Evolutionary conservation across 2,888 invertebrate species (phyloP).

Genomic region (Dasypogon diadema): DNA sequence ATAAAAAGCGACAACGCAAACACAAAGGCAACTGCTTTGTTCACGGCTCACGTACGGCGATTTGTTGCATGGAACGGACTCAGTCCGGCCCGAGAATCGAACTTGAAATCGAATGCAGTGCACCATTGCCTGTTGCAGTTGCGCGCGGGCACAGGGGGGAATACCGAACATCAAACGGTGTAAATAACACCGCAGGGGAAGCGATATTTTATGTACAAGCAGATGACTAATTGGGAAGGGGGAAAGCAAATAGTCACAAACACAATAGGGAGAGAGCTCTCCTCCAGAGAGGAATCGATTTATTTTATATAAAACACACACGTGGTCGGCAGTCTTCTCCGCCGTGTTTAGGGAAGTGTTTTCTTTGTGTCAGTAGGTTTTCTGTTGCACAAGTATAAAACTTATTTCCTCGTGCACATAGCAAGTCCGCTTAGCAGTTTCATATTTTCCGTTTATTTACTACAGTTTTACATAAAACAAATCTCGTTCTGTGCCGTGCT

Average conservation of each 20-base stretch:
- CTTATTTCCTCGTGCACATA: slow-evolving; percentile 10
- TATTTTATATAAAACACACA: slow-evolving; percentile 23
- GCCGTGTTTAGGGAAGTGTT: slow-evolving; percentile 37
- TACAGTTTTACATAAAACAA: slow-evolving; percentile 1
- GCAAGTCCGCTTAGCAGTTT: background rate
- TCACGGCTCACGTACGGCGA: background rate
- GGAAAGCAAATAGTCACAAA: background rate
- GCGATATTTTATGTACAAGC: background rate
- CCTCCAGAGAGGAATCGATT: background rate
- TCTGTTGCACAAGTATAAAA: background rate
- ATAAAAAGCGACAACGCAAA: background rate
- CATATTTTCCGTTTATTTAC: slow-evolving; percentile 1
- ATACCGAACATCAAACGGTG: background rate
- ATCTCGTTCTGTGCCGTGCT: background rate
- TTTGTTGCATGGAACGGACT: slow-evolving; percentile 20
- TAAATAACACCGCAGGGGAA: background rate
- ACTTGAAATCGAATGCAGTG: slow-evolving; percentile 1
- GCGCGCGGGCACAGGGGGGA: background rate
- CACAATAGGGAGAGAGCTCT: background rate
- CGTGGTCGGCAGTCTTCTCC: slow-evolving; percentile 1
- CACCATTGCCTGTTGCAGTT: slow-evolving; percentile 18
- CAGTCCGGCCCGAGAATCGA: slow-evolving; percentile 3
- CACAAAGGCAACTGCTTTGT: background rate
- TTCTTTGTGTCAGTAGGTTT: slow-evolving; percentile 49
- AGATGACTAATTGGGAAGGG: slow-evolving; percentile 8